phyloP scores from a whole-genome alignment of 1,140 invertebrate genomes.

The Leptonema lineaticorne region DNA sequence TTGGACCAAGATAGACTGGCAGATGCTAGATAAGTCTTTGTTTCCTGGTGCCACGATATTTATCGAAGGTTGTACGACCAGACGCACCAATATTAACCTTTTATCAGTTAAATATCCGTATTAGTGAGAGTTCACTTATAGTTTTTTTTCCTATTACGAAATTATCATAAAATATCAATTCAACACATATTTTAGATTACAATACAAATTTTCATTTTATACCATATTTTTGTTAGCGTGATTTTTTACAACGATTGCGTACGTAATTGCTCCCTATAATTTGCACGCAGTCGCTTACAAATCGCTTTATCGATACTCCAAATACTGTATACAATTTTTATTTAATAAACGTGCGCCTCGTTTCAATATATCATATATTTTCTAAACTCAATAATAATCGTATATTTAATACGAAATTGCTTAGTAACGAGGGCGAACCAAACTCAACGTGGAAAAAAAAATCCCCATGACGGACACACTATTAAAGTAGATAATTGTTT shows the following conservation, averaged over 20 bases:
- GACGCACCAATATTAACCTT: no score
- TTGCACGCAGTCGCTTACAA: no score
- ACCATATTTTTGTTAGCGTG: no score
- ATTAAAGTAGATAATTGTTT: constrained; percentile 14
- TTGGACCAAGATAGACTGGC: not conserved
- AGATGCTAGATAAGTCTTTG: constrained; percentile 12
- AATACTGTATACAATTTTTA: not conserved
- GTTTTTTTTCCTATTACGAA: no score
- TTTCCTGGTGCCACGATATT: not conserved
- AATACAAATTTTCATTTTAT: no score
- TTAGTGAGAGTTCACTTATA: no score
- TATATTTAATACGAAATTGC: constrained; percentile 8
- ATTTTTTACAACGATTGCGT: not conserved
- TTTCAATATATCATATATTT: not conserved
- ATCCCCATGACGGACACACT: constrained; percentile 9
- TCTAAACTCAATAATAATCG: not conserved
- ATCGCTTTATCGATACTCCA: constrained; percentile 14
- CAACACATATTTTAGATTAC: no score
- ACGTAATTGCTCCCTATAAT: no score
- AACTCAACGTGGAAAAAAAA: not conserved
- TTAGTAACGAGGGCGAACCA: not conserved
- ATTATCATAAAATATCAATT: no score
- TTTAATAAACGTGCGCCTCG: constrained; percentile 2
- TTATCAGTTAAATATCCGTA: not conserved
- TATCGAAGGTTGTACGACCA: no score